A percentile compares a stretch with the other conserved stretches of the same genome.
phyloP scores from a whole-genome alignment of 2,797 vertebrate genomes.

The Pogoniulus pusillus region DNA sequence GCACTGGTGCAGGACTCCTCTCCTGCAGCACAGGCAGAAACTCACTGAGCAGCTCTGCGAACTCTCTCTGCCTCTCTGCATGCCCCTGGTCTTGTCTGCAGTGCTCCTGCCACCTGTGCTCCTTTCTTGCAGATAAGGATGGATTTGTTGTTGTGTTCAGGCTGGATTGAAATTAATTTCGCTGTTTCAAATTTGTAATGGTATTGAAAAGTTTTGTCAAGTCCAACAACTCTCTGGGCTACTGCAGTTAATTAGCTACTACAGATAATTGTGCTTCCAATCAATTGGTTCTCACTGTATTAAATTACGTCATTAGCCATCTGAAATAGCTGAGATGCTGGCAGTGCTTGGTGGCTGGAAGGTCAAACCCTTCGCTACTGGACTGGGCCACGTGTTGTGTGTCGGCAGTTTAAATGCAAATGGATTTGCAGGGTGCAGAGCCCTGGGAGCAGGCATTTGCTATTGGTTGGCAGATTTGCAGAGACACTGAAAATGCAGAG shows the following conservation, averaged over 20 bases:
- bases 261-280: constrained; percentile 31
- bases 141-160: constrained; percentile 48
- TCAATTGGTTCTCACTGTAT: constrained; percentile 38
- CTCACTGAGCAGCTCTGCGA: not conserved
- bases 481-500: not conserved
- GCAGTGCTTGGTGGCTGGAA: not conserved
- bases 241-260: constrained; percentile 57
- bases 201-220: constrained; percentile 39
- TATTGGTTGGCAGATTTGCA: constrained; percentile 7
- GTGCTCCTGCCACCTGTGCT: constrained; percentile 25
- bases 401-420: constrained; percentile 34
- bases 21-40: not conserved
- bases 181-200: constrained; percentile 46
- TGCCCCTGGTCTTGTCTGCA: constrained; percentile 46
- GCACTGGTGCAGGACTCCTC: not conserved
- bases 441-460: constrained; percentile 1
- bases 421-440: constrained; percentile 31
- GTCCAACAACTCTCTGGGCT: constrained; percentile 48
- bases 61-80: constrained; percentile 2
- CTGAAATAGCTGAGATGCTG: constrained; percentile 42
- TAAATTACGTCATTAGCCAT: constrained; percentile 53
- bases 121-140: constrained; percentile 51
- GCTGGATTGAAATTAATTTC: constrained; percentile 53
- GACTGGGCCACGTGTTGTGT: not conserved
- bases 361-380: no score